Conservation (phyloP, 2,113 vertebrate species). For the Ophiodon elongatus region DNA sequence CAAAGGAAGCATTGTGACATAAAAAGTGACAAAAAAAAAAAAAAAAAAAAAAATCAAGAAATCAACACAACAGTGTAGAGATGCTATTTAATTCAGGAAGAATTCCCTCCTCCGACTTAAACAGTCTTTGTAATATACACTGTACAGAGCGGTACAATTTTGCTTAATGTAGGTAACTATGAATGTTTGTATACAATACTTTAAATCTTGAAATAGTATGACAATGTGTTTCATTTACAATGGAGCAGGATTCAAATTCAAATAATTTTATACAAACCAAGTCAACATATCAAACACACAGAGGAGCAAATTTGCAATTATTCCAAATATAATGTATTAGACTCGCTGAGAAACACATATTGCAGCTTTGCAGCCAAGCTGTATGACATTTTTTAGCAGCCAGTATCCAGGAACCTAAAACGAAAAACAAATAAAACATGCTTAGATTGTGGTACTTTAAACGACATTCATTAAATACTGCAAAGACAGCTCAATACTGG, state of each 20-base stretch:
- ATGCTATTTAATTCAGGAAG: conserved; percentile 1
- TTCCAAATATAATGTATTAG: conserved; percentile 67
- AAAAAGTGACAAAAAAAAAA: too few relatives aligned
- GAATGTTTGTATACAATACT: background rate
- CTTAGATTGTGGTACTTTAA: background rate
- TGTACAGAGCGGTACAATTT: background rate
- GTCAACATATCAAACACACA: conserved; percentile 41
- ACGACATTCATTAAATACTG: conserved; percentile 4
- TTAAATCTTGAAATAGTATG: conserved; percentile 17
- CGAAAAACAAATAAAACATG: conserved; percentile 35
- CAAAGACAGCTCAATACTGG: background rate
- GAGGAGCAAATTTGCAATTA: background rate
- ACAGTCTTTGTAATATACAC: background rate
- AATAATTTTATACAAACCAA: conserved; percentile 30
- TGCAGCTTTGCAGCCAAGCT: conserved; percentile 92
- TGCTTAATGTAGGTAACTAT: background rate
- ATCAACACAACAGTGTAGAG: background rate
- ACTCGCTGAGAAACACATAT: conserved; percentile 93
- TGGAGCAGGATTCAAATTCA: background rate
- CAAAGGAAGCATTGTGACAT: background rate
- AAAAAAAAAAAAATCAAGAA: too few relatives aligned
- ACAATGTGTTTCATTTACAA: conserved; percentile 9
- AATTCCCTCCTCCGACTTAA: background rate
- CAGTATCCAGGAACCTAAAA: conserved; percentile 91
- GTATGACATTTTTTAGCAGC: conserved; percentile 91